Evolutionary conservation across 2,888 invertebrate species (phyloP).

Genomic region (Torymus auratus): DNA sequence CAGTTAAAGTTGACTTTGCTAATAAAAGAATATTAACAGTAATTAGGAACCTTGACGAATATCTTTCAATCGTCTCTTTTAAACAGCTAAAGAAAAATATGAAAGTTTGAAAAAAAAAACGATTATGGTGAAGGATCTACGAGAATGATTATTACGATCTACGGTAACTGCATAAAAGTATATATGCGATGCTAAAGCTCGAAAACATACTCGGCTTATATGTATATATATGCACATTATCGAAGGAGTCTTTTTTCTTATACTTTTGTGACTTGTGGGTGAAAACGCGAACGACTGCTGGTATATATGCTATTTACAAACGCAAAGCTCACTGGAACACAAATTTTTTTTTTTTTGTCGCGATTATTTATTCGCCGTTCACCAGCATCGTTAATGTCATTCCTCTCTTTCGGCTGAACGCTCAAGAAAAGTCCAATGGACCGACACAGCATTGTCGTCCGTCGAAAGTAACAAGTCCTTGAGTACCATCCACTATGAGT

Average conservation of each 20-base stretch:
- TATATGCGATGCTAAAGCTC: constrained; percentile 32
- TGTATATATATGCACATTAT: constrained; percentile 38
- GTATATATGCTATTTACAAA: constrained; percentile 72
- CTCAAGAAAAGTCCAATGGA: constrained; percentile 32
- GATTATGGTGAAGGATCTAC: constrained; percentile 30
- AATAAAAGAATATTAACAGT: constrained; percentile 49
- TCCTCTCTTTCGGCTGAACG: constrained; percentile 24
- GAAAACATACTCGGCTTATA: constrained; percentile 23
- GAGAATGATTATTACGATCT: constrained; percentile 50
- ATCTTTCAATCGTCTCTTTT: constrained; percentile 51
- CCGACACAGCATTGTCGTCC: constrained; percentile 19
- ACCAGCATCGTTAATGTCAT: neutral
- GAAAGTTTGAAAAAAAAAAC: constrained; percentile 53
- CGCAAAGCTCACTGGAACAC: constrained; percentile 59
- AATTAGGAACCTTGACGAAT: constrained; percentile 57
- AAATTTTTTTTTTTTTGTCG: constrained; percentile 37
- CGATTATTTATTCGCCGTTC: constrained; percentile 22
- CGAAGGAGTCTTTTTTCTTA: constrained; percentile 34
- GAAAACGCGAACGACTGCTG: constrained; percentile 61
- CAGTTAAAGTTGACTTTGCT: constrained; percentile 19
- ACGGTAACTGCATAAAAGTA: constrained; percentile 43
- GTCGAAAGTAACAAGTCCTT: constrained; percentile 19
- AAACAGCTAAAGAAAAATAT: constrained; percentile 52
- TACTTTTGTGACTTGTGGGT: constrained; percentile 32
- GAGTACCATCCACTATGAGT: constrained; percentile 44